Percentiles rank a stretch among this genome's conserved stretches.
phyloP scores from a whole-genome alignment of 2,113 vertebrate species.

The Heterotis niloticus region DNA sequence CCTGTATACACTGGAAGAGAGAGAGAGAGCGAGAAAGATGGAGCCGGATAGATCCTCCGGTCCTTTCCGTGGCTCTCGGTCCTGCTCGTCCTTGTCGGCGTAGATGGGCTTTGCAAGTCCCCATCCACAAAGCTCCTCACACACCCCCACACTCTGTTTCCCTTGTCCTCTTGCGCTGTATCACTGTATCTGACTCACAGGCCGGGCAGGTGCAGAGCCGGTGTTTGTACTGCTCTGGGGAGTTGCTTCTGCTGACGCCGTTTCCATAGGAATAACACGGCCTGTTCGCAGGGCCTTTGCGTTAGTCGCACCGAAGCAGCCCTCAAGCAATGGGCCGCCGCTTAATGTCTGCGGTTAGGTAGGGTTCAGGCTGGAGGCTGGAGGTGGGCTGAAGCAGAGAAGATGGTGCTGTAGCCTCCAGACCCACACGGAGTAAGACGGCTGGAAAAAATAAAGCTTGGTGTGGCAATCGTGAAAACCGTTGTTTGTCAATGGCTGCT shows the following conservation, averaged over 20 bases:
- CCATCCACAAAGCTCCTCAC: not conserved
- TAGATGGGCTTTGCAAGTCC: not conserved
- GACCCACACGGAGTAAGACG: too few species aligned
- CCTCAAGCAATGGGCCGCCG: not conserved
- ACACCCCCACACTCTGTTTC: not conserved
- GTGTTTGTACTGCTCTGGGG: not conserved
- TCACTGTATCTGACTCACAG: constrained; percentile 4
- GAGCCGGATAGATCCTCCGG: not conserved
- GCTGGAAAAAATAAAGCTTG: too few species aligned
- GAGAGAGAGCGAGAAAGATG: constrained; percentile 35
- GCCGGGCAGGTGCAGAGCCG: constrained; percentile 11
- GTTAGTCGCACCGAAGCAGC: not conserved
- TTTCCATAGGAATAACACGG: not conserved
- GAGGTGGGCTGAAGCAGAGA: too few species aligned
- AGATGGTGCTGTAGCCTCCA: too few species aligned
- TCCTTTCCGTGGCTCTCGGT: not conserved
- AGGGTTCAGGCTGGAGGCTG: too few species aligned
- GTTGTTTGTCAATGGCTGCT: too few species aligned
- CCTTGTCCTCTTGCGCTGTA: not conserved
- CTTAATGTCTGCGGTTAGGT: not conserved
- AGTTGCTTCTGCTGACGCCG: constrained; percentile 1
- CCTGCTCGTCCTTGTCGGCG: not conserved
- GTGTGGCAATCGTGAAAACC: too few species aligned
- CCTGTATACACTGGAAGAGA: constrained; percentile 37
- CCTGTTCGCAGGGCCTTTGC: too few species aligned